Base-by-base conservation (phyloP, 2,113 vertebrate genomes). In the Odobenus rosmarus region DNA sequence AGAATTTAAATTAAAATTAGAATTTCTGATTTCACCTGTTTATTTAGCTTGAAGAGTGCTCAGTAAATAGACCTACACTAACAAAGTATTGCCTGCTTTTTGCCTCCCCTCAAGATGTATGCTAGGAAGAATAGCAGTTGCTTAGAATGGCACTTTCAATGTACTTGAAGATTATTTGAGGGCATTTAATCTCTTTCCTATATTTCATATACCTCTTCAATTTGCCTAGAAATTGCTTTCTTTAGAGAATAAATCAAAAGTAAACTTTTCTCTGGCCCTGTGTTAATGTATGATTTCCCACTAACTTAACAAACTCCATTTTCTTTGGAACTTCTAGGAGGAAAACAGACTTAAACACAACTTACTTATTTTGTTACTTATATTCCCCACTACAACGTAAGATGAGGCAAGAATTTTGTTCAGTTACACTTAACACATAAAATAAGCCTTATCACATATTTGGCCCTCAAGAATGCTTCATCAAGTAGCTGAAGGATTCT, bases 161-260 rank as follows among this genome's bases (percentile, higher is more conserved):
- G n/a, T 71, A 94, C 53, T 92, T 90, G 33, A 92, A 62, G 31
- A 71, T 84, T 12, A 80, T 59, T 92, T 97, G 49, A 95, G 96
- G 31, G 23, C 13, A 83, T 53, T 94, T 76, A 81, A 62, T 80
- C 18, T 84, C 64, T 86, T 74, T 49, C n/a, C 6, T 2, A 21
- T 16, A 83, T n/a, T 61, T 77, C 26, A 77, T 28, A 11, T 4
- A 21, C 18, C 13, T 53, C n/a, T 85, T 94, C 7, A 15, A 4
- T 91, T 92, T 91, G 31, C 57, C 72, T 81, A 85, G 36, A 67
- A 95, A 77, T 83, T n/a, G 31, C 7, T 64, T 87, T 39, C 15
- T 64, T 89, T 76, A 80, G 2, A 39, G 39, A 94, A 83, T 33
- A 96, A 87, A 53, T 92, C 46, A 80, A 90, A 96, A 97, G 24